Percentiles rank a stretch among this genome's conserved stretches.
phyloP scores from a whole-genome alignment of 1,140 invertebrate species.

The Meteorus sp. region DNA sequence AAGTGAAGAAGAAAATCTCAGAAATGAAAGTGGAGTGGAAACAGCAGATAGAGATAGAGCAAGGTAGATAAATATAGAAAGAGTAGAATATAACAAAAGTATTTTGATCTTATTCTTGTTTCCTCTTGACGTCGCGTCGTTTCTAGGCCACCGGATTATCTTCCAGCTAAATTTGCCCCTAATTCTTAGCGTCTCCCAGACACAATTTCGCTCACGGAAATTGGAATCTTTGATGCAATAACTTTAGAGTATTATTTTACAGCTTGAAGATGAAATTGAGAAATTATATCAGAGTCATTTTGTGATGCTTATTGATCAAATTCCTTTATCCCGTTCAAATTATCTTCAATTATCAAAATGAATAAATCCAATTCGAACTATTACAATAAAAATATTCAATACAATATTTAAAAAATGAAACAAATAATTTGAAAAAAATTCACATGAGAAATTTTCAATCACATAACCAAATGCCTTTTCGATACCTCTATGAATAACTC shows the following conservation, averaged over 20 bases:
- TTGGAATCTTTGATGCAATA: constrained; percentile 5
- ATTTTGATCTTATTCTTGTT: constrained; percentile 11
- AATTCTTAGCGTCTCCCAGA: neutral
- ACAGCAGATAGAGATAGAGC: neutral
- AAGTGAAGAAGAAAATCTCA: too few relatives aligned
- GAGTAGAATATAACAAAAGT: too few relatives aligned
- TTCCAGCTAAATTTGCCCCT: constrained; percentile 5
- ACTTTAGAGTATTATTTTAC: neutral
- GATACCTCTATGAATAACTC: too few relatives aligned
- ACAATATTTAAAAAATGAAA: too few relatives aligned
- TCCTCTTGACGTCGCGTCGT: neutral
- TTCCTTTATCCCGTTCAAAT: too few relatives aligned
- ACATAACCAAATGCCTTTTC: too few relatives aligned
- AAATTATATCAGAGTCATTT: neutral
- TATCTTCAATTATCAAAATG: too few relatives aligned
- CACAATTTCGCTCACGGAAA: constrained; percentile 12
- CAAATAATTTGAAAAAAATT: too few relatives aligned
- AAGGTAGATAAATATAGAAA: neutral
- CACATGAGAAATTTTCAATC: too few relatives aligned
- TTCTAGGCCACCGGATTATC: constrained; percentile 25
- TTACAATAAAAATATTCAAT: too few relatives aligned
- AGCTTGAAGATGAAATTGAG: neutral
- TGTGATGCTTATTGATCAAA: neutral
- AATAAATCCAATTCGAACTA: too few relatives aligned
- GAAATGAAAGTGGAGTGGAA: neutral